Conservation (phyloP, 1,140 invertebrate genomes). For the Magallana gigas region DNA sequence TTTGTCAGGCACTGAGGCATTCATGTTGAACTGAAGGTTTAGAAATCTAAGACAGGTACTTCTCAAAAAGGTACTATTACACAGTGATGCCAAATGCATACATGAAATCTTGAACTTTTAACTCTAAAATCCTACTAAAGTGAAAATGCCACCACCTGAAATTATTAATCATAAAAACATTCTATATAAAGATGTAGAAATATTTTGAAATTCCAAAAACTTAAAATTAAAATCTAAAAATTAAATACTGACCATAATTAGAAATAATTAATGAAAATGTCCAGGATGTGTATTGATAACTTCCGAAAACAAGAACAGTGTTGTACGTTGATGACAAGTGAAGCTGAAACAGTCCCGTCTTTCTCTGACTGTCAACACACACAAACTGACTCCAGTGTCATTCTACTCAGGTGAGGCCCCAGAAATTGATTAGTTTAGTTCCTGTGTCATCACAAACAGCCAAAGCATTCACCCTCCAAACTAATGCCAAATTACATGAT, state of each 20-base stretch:
- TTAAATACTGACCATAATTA: not conserved
- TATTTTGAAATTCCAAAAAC: no score
- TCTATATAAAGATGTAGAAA: no score
- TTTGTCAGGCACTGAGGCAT: not conserved
- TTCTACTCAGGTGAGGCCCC: slow-evolving; percentile 15
- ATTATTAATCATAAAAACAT: no score
- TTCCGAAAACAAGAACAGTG: not conserved
- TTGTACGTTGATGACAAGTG: not conserved
- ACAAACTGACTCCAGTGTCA: slow-evolving; percentile 8
- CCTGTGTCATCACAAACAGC: slow-evolving; percentile 26
- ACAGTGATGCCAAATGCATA: not conserved
- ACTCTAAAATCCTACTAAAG: not conserved
- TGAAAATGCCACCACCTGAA: not conserved
- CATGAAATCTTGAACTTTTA: not conserved
- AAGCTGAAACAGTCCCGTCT: slow-evolving; percentile 20
- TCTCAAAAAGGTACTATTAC: slow-evolving; percentile 1
- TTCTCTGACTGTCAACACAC: not conserved
- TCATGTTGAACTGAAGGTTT: slow-evolving; percentile 24
- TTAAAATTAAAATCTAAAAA: not conserved
- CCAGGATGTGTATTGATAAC: not conserved
- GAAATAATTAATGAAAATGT: not conserved
- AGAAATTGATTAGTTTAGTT: slow-evolving; percentile 28
- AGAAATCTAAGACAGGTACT: slow-evolving; percentile 12
- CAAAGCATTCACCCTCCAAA: slow-evolving; percentile 32
- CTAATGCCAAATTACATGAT: slow-evolving; percentile 35